Conservation (phyloP, 2,888 invertebrate genomes). For the Didymodactylos carnosus region DNA sequence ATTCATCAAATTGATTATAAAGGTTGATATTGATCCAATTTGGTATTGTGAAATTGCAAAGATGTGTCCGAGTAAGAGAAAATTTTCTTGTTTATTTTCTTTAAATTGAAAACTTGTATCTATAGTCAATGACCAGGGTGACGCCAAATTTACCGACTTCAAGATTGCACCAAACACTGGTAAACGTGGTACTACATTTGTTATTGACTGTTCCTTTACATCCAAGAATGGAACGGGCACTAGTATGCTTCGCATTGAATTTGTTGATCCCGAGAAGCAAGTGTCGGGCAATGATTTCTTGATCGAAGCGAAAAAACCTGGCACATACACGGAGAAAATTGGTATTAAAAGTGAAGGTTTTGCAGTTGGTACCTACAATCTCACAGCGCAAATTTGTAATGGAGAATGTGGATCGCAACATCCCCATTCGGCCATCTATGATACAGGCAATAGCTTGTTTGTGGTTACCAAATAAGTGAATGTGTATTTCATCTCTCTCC, state of each 20-base stretch:
- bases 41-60: slow-evolving; percentile 23
- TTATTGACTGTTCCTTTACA: slow-evolving; percentile 17
- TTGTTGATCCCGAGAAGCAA: slow-evolving; percentile 17
- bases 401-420: slow-evolving; percentile 27
- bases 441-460: not conserved
- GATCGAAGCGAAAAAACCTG: slow-evolving; percentile 20
- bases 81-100: too few relatives aligned
- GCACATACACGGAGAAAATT: slow-evolving; percentile 19
- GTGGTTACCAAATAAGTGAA: too few relatives aligned
- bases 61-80: slow-evolving; percentile 18
- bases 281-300: slow-evolving; percentile 16
- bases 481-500: too few relatives aligned
- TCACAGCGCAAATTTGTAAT: slow-evolving; percentile 24
- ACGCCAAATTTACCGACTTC: slow-evolving; percentile 21
- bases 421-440: slow-evolving; percentile 24
- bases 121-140: slow-evolving; percentile 21
- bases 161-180: slow-evolving; percentile 20
- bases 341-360: slow-evolving; percentile 22
- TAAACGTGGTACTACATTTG: slow-evolving; percentile 20
- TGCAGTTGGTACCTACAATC: slow-evolving; percentile 24
- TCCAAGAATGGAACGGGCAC: slow-evolving; percentile 25
- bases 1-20: slow-evolving; percentile 22
- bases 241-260: slow-evolving; percentile 22
- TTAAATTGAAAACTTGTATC: too few relatives aligned
- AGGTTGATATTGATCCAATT: slow-evolving; percentile 24